Evolutionary conservation across 2,888 invertebrate species (phyloP).

Genomic region (Epistrophella euchroma): DNA sequence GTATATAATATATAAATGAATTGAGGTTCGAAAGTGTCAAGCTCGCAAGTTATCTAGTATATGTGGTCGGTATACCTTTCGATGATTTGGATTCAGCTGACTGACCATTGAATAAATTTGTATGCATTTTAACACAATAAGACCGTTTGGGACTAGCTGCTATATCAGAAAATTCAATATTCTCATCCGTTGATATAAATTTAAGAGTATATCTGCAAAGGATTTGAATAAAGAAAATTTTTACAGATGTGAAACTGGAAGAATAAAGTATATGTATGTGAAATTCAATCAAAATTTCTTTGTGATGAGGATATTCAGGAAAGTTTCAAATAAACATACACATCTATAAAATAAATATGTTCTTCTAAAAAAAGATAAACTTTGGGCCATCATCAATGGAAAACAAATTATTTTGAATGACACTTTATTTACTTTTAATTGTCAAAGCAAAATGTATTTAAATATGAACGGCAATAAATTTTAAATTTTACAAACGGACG

Average conservation of each 20-base stretch:
- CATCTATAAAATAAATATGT: not conserved
- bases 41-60: conserved; percentile 9
- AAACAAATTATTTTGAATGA: not conserved
- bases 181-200: not conserved
- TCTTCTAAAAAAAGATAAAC: not conserved
- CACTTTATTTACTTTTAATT: not conserved
- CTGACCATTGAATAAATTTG: conserved; percentile 35
- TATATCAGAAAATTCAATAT: not conserved
- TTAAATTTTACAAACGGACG: too few relatives aligned
- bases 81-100: conserved; percentile 2
- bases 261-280: not conserved
- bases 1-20: conserved; percentile 29
- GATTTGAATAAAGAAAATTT: not conserved
- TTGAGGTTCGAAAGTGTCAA: conserved; percentile 53
- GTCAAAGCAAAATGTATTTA: not conserved
- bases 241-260: not conserved
- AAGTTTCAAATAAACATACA: too few relatives aligned
- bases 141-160: conserved; percentile 2
- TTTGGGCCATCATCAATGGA: not conserved
- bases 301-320: not conserved
- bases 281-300: conserved; percentile 7
- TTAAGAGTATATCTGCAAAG: not conserved
- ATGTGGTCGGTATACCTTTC: not conserved
- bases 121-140: conserved; percentile 12
- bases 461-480: not conserved